Evolutionary conservation across 2,113 vertebrate species (phyloP), one percentile per base, ranked within the genome.

Genomic region (Acanthochromis polyacanthus): DNA sequence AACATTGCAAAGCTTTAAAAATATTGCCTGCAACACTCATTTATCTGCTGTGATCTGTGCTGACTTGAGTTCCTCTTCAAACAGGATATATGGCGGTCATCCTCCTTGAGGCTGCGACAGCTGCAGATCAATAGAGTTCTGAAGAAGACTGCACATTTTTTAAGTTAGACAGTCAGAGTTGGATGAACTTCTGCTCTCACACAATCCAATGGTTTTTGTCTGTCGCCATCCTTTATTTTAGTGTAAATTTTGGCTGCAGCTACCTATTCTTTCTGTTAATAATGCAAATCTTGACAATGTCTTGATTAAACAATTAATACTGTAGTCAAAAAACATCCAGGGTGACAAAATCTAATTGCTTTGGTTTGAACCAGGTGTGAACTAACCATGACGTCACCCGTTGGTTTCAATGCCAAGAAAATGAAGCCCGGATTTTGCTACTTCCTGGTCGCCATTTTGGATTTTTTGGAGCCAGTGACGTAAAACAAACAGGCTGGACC

Each of bases 31-130:
- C 20, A 36, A 5, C 8, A 20, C 57, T 10, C 74, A 11, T 50
- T 36, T 20, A 69, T 71, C 32, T 46, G n/a, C 3, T 48, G 15
- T 52, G n/a, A 69, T 64, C 51, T 74, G 17, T 65, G 38, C 12
- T 50, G 48, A 84, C 48, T 36, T 4, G 52, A 76, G 43, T 58
- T 82, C 63, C 81, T 78, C 5, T 25, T 80, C 40, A 75, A 86
- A 82, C 83, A 84, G 85, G 74, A 90, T 59, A 53, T 61, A 10
- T 14, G n/a, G 25, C 12, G 3, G 12, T 48, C 1, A 20, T 22
- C 25, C 6, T 74, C 14, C 16, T 19, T 20, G 1, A 43, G 45
- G 43, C 3, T 59, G 17, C 43, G 16, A 59, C 11, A 38, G 22
- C 17, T 2, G 60, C 11, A 15, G 30, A 46, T n/a, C 11, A 64